Percentiles rank a stretch among this genome's conserved stretches.
Evolutionary conservation across 1,140 invertebrate species (phyloP).

Genomic region (Triops cancriformis): DNA sequence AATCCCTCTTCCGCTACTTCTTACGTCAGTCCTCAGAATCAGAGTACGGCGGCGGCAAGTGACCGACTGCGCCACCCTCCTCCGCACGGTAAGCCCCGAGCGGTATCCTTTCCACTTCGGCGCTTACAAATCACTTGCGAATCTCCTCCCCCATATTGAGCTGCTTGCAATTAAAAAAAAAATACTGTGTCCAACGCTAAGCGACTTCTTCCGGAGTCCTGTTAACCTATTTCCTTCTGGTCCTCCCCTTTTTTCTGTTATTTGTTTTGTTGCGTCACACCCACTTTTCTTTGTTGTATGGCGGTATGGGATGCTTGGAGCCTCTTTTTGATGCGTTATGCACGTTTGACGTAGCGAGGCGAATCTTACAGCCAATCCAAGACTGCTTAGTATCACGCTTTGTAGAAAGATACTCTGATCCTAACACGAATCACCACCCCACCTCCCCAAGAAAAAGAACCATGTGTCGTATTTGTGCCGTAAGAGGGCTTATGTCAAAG

Average conservation of each 20-base stretch:
- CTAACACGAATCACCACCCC: background rate
- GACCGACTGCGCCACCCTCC: background rate
- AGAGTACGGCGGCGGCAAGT: background rate
- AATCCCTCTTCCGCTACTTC: background rate
- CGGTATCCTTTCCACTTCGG: conserved; percentile 4
- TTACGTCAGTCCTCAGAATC: background rate
- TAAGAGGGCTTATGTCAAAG: no score
- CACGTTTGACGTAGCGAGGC: background rate
- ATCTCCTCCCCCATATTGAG: no score
- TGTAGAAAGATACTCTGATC: background rate
- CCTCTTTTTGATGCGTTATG: background rate
- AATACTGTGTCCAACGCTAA: background rate
- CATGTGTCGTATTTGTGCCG: background rate
- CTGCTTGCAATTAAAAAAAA: background rate
- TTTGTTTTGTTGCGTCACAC: no score
- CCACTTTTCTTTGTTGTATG: background rate
- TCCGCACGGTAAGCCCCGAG: conserved; percentile 11
- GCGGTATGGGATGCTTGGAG: conserved; percentile 8
- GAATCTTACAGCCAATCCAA: background rate
- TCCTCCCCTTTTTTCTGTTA: no score
- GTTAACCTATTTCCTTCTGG: background rate
- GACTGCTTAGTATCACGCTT: background rate
- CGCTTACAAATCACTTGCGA: background rate
- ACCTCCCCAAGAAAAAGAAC: background rate
- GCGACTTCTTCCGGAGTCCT: background rate